Percentiles rank a stretch among this genome's conserved stretches.
Conservation (phyloP, 2,797 vertebrate genomes). For the Petrocephalus sullivani region DNA sequence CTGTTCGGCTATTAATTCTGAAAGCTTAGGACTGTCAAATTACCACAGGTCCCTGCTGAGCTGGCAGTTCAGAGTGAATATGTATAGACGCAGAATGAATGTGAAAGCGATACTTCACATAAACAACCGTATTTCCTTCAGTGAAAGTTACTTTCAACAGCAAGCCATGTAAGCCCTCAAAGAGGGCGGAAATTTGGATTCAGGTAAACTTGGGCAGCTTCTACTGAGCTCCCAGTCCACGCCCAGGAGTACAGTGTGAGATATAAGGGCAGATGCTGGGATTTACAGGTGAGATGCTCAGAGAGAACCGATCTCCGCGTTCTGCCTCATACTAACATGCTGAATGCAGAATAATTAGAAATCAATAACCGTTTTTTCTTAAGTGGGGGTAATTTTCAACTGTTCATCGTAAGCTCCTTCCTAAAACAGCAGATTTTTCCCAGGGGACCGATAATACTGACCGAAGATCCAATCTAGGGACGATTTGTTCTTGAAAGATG, state of each 20-base stretch:
- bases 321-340: not conserved
- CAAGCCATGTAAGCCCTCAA: not conserved
- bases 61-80: not conserved
- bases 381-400: not conserved
- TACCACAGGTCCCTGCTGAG: not conserved
- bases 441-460: not conserved
- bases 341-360: not conserved
- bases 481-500: not conserved
- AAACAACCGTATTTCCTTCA: not conserved
- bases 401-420: not conserved
- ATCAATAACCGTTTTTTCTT: not conserved
- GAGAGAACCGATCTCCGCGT: not conserved
- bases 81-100: not conserved
- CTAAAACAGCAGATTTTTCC: not conserved
- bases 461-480: not conserved
- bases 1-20: not conserved
- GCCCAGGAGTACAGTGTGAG: not conserved
- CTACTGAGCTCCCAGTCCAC: not conserved
- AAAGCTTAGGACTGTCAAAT: not conserved
- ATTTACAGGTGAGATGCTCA: not conserved
- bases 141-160: slow-evolving; percentile 4
- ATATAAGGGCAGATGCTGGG: not conserved
- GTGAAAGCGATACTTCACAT: not conserved
- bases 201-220: not conserved
- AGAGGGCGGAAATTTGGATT: not conserved